phyloP scores from a whole-genome alignment of 92 coral and sea anemone species.

The Montipora capitata region DNA sequence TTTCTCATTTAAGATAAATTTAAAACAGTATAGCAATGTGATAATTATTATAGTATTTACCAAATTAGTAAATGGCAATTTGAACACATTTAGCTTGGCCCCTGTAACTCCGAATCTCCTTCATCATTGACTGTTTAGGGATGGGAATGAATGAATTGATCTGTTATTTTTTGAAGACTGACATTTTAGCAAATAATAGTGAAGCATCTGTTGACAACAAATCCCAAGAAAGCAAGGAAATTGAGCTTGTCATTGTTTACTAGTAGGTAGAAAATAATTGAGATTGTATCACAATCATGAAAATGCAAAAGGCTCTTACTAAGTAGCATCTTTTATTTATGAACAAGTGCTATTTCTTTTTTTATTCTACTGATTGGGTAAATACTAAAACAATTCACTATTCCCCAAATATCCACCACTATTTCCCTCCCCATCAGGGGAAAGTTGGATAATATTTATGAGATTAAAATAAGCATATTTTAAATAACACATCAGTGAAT shows the following conservation, averaged over 20 bases:
- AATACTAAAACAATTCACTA: background rate
- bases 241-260: background rate
- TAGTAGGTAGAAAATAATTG: background rate
- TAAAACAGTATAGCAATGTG: background rate
- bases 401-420: too few relatives aligned
- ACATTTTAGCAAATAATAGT: background rate
- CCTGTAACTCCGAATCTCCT: constrained; percentile 1
- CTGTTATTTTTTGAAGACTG: background rate
- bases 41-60: background rate
- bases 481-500: background rate
- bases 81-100: background rate
- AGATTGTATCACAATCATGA: background rate
- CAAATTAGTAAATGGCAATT: background rate
- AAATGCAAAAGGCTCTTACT: background rate
- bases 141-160: background rate
- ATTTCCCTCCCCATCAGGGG: background rate
- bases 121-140: constrained; percentile 1
- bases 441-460: background rate
- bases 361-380: background rate
- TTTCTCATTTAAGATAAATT: constrained; percentile 1
- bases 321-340: background rate
- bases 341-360: background rate
- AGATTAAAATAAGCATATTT: background rate
- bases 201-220: constrained; percentile 4
- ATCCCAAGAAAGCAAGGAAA: background rate